These are phyloP conservation scores for Plestiodon gilberti DNA, from an alignment of 2,113 vertebrate genomes.

Conservation along the genomic window DNA sequence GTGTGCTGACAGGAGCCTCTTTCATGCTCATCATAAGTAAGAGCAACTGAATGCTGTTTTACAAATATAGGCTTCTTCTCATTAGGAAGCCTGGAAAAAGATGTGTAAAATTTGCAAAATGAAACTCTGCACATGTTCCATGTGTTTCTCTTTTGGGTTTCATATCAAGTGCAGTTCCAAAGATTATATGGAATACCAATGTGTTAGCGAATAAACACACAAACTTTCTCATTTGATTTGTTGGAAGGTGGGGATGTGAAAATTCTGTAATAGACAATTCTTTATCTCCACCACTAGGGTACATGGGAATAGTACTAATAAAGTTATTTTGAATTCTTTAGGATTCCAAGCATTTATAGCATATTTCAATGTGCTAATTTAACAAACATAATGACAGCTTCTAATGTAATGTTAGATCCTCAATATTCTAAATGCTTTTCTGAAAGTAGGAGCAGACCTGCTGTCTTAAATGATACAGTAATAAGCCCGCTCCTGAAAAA, in stretches of 20 bases:
- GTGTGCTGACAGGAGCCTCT: conserved; percentile 49
- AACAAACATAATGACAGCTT: not conserved
- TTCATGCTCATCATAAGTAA: conserved; percentile 53
- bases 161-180: conserved; percentile 6
- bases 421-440: no score
- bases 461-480: not conserved
- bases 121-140: conserved; percentile 53
- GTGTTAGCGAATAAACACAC: conserved; percentile 33
- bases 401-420: not conserved
- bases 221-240: conserved; percentile 24
- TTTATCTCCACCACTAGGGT: not conserved
- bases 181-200: conserved; percentile 46
- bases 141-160: conserved; percentile 40
- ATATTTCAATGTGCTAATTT: not conserved
- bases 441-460: not conserved
- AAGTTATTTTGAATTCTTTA: not conserved
- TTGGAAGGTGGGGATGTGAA: not conserved
- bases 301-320: not conserved
- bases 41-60: conserved; percentile 58
- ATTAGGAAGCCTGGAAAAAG: conserved; percentile 39
- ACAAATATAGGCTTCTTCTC: conserved; percentile 56
- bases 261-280: not conserved
- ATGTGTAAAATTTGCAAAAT: conserved; percentile 37
- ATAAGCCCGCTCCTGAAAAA: not conserved
- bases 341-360: not conserved